Conservation (phyloP, 2,797 vertebrate genomes). For the Rhodeus uyekii region DNA sequence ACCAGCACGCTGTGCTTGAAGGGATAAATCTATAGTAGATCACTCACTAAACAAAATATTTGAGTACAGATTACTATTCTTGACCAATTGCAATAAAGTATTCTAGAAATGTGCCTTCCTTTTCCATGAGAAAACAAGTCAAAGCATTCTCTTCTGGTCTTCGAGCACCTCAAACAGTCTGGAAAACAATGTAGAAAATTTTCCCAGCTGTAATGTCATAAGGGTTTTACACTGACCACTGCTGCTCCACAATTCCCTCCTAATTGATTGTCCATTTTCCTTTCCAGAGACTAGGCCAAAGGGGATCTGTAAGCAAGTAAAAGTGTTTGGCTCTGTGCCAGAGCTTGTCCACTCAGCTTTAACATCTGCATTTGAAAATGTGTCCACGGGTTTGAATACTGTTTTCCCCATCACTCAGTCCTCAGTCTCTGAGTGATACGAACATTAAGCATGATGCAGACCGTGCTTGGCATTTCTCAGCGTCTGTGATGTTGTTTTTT, state of each 20-base stretch:
- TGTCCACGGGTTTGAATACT: neutral
- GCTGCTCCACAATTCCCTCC: constrained; percentile 38
- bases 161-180: constrained; percentile 3
- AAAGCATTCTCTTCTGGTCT: constrained; percentile 5
- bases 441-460: constrained; percentile 25
- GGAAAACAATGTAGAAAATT: constrained; percentile 69
- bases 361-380: constrained; percentile 26
- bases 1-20: neutral
- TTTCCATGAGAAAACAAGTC: neutral
- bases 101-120: constrained; percentile 11
- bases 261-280: constrained; percentile 53
- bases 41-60: neutral
- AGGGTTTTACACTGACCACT: constrained; percentile 50
- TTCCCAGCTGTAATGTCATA: constrained; percentile 73
- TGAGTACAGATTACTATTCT: neutral
- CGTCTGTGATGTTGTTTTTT: constrained; percentile 38
- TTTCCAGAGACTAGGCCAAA: constrained; percentile 46
- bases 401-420: constrained; percentile 16
- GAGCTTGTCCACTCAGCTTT: constrained; percentile 13
- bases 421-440: constrained; percentile 6
- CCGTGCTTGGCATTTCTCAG: constrained; percentile 6
- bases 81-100: constrained; percentile 2
- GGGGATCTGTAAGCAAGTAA: constrained; percentile 34
- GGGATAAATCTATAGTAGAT: neutral
- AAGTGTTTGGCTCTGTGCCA: constrained; percentile 24